A percentile compares a stretch with the other conserved stretches of the same genome.
Evolutionary conservation across 2,888 invertebrate species (phyloP).

Genomic region (Lepidocyrtoides sp.): DNA sequence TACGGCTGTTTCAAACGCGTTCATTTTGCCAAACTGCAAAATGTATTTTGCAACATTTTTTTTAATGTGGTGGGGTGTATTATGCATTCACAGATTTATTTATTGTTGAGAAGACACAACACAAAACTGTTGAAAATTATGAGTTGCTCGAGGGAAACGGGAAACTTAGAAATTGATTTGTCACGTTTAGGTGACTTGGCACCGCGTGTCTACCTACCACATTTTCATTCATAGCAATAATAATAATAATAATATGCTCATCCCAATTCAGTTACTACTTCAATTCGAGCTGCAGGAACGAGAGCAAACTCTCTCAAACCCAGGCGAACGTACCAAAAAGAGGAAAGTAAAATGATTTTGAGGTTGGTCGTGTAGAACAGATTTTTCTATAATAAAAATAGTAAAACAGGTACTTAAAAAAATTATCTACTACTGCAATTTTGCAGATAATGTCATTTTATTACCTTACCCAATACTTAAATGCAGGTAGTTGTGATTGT

Average conservation of each 20-base stretch:
- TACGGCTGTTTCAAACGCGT: neutral
- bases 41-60: slow-evolving; percentile 28
- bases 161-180: slow-evolving; percentile 69
- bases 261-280: slow-evolving; percentile 32
- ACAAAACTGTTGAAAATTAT: slow-evolving; percentile 67
- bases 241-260: neutral
- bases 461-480: no score
- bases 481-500: no score
- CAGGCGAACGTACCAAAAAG: neutral
- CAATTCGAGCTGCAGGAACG: neutral
- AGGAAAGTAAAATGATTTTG: neutral
- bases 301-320: neutral
- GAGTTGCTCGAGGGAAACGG: slow-evolving; percentile 61
- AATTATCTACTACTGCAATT: no score
- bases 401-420: no score
- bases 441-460: no score
- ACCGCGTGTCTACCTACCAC: neutral
- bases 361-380: neutral
- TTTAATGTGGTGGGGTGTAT: slow-evolving; percentile 22
- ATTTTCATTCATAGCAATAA: slow-evolving; percentile 9
- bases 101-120: neutral
- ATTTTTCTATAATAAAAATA: neutral
- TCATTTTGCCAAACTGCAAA: slow-evolving; percentile 9
- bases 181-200: slow-evolving; percentile 58
- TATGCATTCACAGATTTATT: no score